phyloP scores from a whole-genome alignment of 1,140 invertebrate species.

The Zaprionus ornatus region DNA sequence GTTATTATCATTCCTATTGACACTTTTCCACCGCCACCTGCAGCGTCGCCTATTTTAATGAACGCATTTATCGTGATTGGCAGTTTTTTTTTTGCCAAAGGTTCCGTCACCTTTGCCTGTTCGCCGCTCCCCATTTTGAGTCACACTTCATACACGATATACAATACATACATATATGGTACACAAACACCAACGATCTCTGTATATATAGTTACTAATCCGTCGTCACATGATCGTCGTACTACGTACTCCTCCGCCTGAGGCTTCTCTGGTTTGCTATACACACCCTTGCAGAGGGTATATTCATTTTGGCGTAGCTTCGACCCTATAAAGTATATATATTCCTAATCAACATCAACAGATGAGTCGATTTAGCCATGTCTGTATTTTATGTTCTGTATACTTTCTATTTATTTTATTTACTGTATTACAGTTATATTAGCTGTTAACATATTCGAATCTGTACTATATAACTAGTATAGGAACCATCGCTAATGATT shows the following conservation, averaged over 20 bases:
- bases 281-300: neutral
- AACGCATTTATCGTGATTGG: conserved; percentile 20
- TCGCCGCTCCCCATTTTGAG: conserved; percentile 30
- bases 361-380: too few species aligned
- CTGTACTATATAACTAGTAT: too few species aligned
- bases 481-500: too few species aligned
- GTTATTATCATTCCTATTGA: neutral
- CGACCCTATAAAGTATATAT: too few species aligned
- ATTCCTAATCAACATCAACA: too few species aligned
- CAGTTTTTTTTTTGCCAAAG: neutral
- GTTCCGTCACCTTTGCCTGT: conserved; percentile 30
- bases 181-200: neutral
- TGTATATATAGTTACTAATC: conserved; percentile 11
- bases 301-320: neutral
- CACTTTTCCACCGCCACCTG: neutral
- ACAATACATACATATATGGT: neutral
- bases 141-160: conserved; percentile 9
- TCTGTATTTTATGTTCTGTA: too few species aligned
- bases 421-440: too few species aligned
- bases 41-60: neutral
- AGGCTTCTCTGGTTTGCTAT: neutral
- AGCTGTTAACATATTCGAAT: too few species aligned
- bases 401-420: too few species aligned
- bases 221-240: conserved; percentile 36
- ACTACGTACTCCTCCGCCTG: neutral